phyloP scores from a whole-genome alignment of 2,797 vertebrate genomes.

The Sebastes vulpes region DNA sequence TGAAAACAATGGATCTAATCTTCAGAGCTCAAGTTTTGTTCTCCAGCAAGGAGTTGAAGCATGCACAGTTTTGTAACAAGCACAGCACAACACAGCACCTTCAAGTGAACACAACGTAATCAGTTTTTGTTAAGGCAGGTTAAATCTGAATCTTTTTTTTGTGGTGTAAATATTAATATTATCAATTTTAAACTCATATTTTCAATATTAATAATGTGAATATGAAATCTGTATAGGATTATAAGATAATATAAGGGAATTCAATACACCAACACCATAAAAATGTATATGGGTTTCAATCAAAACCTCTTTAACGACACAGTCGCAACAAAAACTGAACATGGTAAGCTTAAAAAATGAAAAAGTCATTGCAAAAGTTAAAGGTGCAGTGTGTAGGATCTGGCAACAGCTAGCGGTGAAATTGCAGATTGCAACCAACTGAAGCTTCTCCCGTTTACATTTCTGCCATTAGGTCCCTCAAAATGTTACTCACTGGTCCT shows the following conservation, averaged over 20 bases:
- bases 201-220: background rate
- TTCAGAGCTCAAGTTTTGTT: constrained; percentile 23
- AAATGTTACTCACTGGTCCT: too few species aligned
- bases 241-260: background rate
- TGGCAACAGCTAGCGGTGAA: too few species aligned
- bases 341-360: too few species aligned
- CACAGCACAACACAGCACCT: background rate
- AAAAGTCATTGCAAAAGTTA: too few species aligned
- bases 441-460: too few species aligned
- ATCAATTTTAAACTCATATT: background rate
- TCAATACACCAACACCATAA: background rate
- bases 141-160: background rate
- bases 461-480: too few species aligned
- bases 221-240: background rate
- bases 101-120: background rate
- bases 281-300: background rate
- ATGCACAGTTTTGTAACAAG: constrained; percentile 1
- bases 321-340: too few species aligned
- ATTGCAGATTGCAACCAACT: too few species aligned
- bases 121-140: background rate
- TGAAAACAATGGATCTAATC: constrained; percentile 40
- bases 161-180: background rate
- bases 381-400: too few species aligned
- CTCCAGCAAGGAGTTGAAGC: background rate
- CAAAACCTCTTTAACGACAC: background rate